Conservation (phyloP, 23 tunicate species). For the Phallusia fumigata region DNA sequence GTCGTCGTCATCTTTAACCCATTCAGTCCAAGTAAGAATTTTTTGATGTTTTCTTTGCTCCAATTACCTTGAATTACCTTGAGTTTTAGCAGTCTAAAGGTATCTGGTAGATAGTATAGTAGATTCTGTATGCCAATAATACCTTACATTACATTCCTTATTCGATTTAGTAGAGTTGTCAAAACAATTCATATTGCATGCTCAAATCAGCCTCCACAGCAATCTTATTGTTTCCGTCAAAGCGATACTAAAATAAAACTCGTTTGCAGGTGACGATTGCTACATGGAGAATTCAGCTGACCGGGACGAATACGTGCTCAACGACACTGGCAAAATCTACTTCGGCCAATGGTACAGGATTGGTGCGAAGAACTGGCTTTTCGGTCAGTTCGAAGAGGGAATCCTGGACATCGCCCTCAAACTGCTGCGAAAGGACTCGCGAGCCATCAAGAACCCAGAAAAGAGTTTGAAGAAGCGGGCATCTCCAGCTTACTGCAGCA, state of each 20-base stretch:
- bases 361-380: constrained; percentile 65
- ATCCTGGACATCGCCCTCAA: constrained; percentile 87
- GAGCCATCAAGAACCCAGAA: constrained; percentile 48
- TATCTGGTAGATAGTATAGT: too few relatives aligned
- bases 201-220: too few relatives aligned
- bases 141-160: too few relatives aligned
- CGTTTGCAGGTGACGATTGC: constrained; percentile 66
- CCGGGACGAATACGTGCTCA: constrained; percentile 76
- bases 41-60: too few relatives aligned
- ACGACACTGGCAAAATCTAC: constrained; percentile 64
- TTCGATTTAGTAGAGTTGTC: too few relatives aligned
- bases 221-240: too few relatives aligned
- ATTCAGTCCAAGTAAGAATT: constrained; percentile 26
- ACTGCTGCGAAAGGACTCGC: constrained; percentile 57
- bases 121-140: too few relatives aligned
- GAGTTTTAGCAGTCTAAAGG: too few relatives aligned
- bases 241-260: background rate
- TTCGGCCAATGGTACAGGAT: constrained; percentile 55
- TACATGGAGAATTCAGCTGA: constrained; percentile 58
- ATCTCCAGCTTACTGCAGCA: constrained; percentile 76
- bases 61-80: too few relatives aligned
- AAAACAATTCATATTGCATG: too few relatives aligned
- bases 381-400: constrained; percentile 84
- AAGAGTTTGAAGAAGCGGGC: constrained; percentile 56
- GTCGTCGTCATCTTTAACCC: constrained; percentile 67